Evolutionary conservation across 2,797 vertebrate species (phyloP), one percentile per base, ranked within the genome.

Genomic region (Pseudomugil gertrudae): DNA sequence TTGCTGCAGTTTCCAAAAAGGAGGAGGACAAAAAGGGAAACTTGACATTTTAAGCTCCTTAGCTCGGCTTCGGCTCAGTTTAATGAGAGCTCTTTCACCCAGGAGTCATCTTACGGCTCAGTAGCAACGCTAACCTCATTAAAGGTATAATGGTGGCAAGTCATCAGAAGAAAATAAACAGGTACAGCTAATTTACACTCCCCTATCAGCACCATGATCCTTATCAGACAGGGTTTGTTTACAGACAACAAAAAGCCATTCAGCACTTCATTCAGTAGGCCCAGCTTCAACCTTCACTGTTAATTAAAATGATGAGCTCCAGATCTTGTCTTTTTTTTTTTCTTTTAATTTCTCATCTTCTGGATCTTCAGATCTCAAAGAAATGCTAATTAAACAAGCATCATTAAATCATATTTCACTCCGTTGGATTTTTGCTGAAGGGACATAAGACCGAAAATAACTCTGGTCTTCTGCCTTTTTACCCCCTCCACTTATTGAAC

Each of bases 231-330:
- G 1, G 65, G 53, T 83, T 45, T 90, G 86, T 90, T 90, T 86
- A 87, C 85, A 8, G 69, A 80, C 76, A 83, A 87, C 78, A 89
- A 78, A 84, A 79, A 79, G 64, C 75, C 69, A 68, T 85, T 87
- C 79, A 76, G 77, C 48, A 1, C 47, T 47, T 51, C 59, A 58
- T 74, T 78, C 73, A 61, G 19, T 0, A 0, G 55, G 68, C 55
- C 52, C 54, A n/a, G 66, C 52, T 56, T 70, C 83, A 84, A 88
- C 83, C 84, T 90, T 80, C 78, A 78, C 63, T 79, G 77, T 89
- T 92, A 92, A 94, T 93, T 93, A 90, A 90, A 91, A 89, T 86
- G 89, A 93, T 88, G 80, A 90, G 83, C 74, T 89, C 69, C 66
- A 86, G 67, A 90, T 87, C 71, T 62, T 83, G 72, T 79, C 79